phyloP scores from a whole-genome alignment of 1,140 invertebrate species.

The Drosophila ironensis region DNA sequence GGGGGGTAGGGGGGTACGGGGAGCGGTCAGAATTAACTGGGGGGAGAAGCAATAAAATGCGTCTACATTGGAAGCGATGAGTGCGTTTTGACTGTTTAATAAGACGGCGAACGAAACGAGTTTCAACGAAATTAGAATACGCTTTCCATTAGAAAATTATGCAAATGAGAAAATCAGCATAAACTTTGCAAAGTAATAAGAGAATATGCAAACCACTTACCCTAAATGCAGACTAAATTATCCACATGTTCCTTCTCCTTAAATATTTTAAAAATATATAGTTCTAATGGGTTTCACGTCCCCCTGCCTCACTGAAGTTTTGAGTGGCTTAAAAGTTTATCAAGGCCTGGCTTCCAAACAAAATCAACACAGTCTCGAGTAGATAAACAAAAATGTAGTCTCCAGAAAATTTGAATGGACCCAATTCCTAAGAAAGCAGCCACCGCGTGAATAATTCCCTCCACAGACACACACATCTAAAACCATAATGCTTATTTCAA shows the following conservation, averaged over 20 bases:
- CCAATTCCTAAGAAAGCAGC: constrained; percentile 49
- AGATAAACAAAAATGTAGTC: not conserved
- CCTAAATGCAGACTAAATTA: too few relatives aligned
- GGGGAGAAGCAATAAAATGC: constrained; percentile 47
- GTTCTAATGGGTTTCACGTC: too few relatives aligned
- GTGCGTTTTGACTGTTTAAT: constrained; percentile 49
- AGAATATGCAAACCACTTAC: too few relatives aligned
- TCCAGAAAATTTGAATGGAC: constrained; percentile 1
- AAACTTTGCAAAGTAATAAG: too few relatives aligned
- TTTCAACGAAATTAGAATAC: not conserved
- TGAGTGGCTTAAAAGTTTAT: not conserved
- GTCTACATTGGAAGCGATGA: constrained; percentile 59
- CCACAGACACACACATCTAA: constrained; percentile 34
- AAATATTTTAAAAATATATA: too few relatives aligned
- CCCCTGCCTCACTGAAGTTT: too few relatives aligned
- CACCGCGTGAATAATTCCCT: constrained; percentile 63
- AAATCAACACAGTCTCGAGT: constrained; percentile 1
- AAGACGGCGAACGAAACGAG: not conserved
- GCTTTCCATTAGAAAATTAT: not conserved
- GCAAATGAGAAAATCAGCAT: too few relatives aligned
- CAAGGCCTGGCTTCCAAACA: not conserved
- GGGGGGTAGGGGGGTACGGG: not conserved
- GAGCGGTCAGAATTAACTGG: not conserved
- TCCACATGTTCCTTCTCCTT: too few relatives aligned
- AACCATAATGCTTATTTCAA: constrained; percentile 64